Conservation (phyloP, 2,113 vertebrate genomes). For the Brachypteracias leptosomus region DNA sequence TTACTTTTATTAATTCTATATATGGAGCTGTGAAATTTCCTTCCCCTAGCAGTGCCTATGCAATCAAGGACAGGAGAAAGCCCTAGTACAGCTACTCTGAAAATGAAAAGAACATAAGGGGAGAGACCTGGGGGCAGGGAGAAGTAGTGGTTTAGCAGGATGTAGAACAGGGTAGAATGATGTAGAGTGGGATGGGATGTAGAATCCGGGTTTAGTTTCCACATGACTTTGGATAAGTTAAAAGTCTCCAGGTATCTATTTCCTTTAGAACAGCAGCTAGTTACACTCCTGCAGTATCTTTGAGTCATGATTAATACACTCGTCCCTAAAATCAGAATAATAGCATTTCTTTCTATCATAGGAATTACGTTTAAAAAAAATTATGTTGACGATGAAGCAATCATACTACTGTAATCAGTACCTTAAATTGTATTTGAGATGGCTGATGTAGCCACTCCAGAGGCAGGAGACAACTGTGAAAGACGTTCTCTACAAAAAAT, state of each 20-base stretch:
- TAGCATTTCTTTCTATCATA: neutral
- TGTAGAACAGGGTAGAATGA: neutral
- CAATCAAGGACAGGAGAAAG: neutral
- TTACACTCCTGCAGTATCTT: neutral
- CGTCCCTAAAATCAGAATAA: neutral
- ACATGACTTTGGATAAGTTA: neutral
- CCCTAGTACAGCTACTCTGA: neutral
- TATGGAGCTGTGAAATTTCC: neutral
- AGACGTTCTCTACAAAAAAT: neutral
- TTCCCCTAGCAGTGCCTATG: neutral
- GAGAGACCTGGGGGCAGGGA: neutral
- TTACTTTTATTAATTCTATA: neutral
- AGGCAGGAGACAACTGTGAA: neutral
- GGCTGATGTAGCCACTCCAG: neutral
- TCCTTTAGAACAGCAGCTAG: neutral
- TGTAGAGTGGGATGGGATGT: neutral
- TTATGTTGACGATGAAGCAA: neutral
- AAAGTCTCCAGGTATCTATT: neutral
- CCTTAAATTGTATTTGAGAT: neutral
- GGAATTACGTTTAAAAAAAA: neutral
- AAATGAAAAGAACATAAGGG: neutral
- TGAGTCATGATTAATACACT: neutral
- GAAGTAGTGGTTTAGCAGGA: neutral
- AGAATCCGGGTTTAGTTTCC: neutral
- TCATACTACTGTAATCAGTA: neutral